Percentiles rank a stretch among this genome's conserved stretches.
These are phyloP conservation scores for Agriopis marginaria DNA, from an alignment of 2,888 invertebrate species.

Conservation along the genomic window DNA sequence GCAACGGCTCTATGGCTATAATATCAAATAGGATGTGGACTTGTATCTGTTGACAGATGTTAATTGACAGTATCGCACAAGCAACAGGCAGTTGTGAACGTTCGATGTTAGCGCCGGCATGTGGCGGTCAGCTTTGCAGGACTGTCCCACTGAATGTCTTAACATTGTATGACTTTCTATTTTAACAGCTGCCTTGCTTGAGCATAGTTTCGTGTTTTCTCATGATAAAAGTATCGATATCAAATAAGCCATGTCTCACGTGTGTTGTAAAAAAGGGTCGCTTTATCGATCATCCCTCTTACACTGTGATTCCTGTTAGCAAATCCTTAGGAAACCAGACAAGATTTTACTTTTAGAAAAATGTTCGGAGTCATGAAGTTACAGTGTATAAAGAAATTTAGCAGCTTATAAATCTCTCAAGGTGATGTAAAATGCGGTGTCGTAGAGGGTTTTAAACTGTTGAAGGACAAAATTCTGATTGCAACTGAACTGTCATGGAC, in stretches of 20 bases:
- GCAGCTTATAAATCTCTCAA: too few species aligned
- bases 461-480: too few species aligned
- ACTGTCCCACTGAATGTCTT: conserved; percentile 12
- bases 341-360: not conserved
- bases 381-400: too few species aligned
- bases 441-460: too few species aligned
- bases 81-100: conserved; percentile 20
- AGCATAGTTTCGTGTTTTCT: conserved; percentile 39
- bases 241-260: conserved; percentile 19
- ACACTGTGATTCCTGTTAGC: not conserved
- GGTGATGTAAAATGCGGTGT: too few species aligned
- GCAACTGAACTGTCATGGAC: too few species aligned
- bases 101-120: conserved; percentile 5
- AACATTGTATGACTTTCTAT: conserved; percentile 15
- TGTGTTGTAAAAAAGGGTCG: conserved; percentile 6
- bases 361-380: too few species aligned
- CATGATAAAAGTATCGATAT: conserved; percentile 27
- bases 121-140: conserved; percentile 1
- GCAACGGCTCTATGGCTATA: not conserved
- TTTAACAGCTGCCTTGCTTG: conserved; percentile 27
- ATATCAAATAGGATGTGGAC: not conserved
- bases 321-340: not conserved
- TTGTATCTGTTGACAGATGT: conserved; percentile 17
- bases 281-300: conserved; percentile 2
- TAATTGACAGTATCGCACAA: conserved; percentile 21